Base-by-base conservation (phyloP, 2,113 vertebrate genomes). In the Ammodytes marinus region DNA sequence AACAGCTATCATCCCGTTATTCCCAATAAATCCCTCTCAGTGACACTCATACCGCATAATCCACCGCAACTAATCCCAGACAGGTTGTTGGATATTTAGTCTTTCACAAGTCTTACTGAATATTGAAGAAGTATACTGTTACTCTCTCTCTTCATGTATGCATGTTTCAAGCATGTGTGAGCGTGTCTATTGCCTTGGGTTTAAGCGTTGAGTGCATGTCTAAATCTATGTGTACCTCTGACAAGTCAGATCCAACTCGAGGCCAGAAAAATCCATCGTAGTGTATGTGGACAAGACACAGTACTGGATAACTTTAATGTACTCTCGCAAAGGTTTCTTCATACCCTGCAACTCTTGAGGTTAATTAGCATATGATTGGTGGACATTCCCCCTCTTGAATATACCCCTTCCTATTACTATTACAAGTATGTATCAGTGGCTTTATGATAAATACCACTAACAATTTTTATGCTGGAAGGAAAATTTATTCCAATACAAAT, bases 1-100 rank as follows among this genome's bases (percentile, higher is more conserved):
- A 84, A 77, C 50, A 57, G 77, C 82, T 87, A 76, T 86, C 64
- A 76, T 86, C 64, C 73, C 68, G 79, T 89, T 82, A 80, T 84
- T 86, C 60, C 61, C 8, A 68, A 63, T 87, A 79, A 66, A 84
- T 84, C 80, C 65, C 19, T 79, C 72, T 82, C 79, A 84, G 74
- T 70, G 70, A 77, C 82, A 63, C 79, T 88, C 84, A 91, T 87
- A 82, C 83, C 35, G 61, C 46, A 2, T 80, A 84, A 83, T 85
- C 81, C 81, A 27, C 68, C 53, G 0, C 63, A 63, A 72, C 52
- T 90, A 82, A 89, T 91, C 83, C 72, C 19, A 2, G 19, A 63
- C 73, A 60, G 74, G 68, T 69, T 69, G n/a, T 2, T 46, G 74
- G 46, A 69, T 80, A 77, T 58, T 82, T 69, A 61, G 27, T 70